Evolutionary conservation across 2,888 invertebrate species (phyloP), one percentile per base, ranked within the genome.

Genomic region (Drosophila eohydei): DNA sequence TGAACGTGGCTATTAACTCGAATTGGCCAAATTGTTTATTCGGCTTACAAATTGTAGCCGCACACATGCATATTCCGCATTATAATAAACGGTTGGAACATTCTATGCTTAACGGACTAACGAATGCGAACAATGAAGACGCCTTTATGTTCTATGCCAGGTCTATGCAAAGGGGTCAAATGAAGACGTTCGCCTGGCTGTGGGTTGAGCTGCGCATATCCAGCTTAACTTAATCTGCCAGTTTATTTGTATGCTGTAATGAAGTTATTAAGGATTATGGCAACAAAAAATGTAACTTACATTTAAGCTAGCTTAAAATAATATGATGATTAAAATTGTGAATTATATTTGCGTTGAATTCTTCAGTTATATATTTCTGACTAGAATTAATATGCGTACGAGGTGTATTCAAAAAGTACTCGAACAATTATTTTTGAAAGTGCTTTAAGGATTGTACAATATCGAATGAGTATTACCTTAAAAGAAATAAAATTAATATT

Each of bases 21-120:
- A 79, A 83, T 84, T 87, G 87, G 72, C 46, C 69, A 79, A 81
- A 83, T 77, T 77, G 87, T 70, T 86, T 81, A 88, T 86, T 65
- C 50, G 52, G 26, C 56, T 61, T 59, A 52, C 58, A 68, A 61
- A 3, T 16, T 68, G 30, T 55, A 30, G 72, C 80, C 68, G 48
- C 62, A 55, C 51, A 66, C 55, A 63, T 62, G 71, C 78, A 69
- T 69, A 73, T 65, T 70, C 63, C 52, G 54, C 16, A 26, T 69
- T 71, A 67, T 67, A 63, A 61, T 71, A 60, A 50, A 32, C 51
- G 7, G 21, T 30, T 30, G 38, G 34, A 62, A 59, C 12, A 50
- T 43, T 63, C 38, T 61, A 50, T 65, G 71, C 36, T 4, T 46
- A 32, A 8, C 34, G 8, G 7, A 34, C 7, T 34, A 48, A n/a